These are phyloP conservation scores for Brachystomella parvula DNA, from an alignment of 1,140 invertebrate genomes.

Conservation along the genomic window DNA sequence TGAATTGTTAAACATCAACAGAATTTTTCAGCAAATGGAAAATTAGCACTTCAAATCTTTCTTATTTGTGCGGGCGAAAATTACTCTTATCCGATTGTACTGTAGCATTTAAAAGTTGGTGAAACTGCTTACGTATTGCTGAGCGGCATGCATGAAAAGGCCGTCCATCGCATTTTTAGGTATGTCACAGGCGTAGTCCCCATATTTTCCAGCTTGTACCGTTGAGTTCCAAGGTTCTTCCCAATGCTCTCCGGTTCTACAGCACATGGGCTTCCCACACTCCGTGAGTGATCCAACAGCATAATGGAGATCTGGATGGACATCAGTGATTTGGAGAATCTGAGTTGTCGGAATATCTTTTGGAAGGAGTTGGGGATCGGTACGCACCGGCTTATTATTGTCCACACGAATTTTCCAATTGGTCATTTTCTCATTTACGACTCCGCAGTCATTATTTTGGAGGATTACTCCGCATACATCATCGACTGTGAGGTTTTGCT, in stretches of 20 bases:
- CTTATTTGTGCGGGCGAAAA: no score
- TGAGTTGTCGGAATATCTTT: conserved; percentile 42
- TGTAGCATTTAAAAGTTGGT: no score
- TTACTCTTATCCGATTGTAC: no score
- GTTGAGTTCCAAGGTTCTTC: no score
- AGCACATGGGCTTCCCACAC: conserved; percentile 47
- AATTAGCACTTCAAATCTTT: no score
- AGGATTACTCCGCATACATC: neutral
- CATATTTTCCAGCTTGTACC: neutral
- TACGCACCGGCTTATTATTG: neutral
- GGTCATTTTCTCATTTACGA: neutral
- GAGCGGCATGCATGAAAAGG: no score
- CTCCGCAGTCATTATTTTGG: neutral
- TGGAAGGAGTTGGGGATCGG: neutral
- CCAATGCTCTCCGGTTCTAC: conserved; percentile 41
- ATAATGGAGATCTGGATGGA: conserved; percentile 48
- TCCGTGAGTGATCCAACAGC: conserved; percentile 44
- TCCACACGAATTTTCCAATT: conserved; percentile 12
- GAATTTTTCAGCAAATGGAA: no score
- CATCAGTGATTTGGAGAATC: conserved; percentile 48
- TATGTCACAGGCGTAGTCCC: neutral
- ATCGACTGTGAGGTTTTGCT: no score
- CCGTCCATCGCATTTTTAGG: conserved; percentile 38
- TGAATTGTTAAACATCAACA: no score
- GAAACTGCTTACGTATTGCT: no score